phyloP scores from a whole-genome alignment of 1,140 invertebrate genomes.

The Meloidogyne chitwoodi region DNA sequence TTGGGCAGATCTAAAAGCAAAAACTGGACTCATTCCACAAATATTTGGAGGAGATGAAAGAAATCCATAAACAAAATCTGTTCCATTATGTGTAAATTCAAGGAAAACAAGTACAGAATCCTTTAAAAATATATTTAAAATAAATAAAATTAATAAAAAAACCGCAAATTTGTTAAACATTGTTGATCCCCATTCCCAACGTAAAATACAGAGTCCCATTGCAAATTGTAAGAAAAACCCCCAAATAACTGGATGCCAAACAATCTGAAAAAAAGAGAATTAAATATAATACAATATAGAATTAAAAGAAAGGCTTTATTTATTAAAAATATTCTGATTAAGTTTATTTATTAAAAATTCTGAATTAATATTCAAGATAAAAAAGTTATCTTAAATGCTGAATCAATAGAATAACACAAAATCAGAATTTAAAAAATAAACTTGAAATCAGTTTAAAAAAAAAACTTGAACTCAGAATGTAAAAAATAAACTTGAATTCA shows the following conservation, averaged over 20 bases:
- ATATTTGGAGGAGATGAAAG: conserved; percentile 63
- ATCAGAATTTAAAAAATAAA: no score
- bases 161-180: conserved; percentile 78
- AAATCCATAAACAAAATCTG: conserved; percentile 79
- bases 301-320: no score
- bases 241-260: conserved; percentile 74
- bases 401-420: no score
- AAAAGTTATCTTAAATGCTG: no score
- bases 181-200: conserved; percentile 73
- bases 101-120: conserved; percentile 70
- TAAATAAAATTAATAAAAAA: conserved; percentile 46
- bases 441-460: no score
- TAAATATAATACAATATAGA: conserved; percentile 7
- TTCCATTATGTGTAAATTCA: conserved; percentile 72
- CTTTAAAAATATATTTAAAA: not conserved
- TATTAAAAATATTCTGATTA: no score
- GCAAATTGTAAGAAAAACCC: conserved; percentile 79
- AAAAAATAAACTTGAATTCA: no score
- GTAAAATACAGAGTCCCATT: conserved; percentile 78
- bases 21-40: conserved; percentile 67
- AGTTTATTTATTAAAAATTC: no score
- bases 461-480: no score
- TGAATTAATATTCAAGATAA: no score
- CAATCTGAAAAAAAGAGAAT: conserved; percentile 63
- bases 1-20: conserved; percentile 66